These are phyloP conservation scores for Panurus biarmicus DNA, from an alignment of 2,113 vertebrate genomes.

Conservation along the genomic window DNA sequence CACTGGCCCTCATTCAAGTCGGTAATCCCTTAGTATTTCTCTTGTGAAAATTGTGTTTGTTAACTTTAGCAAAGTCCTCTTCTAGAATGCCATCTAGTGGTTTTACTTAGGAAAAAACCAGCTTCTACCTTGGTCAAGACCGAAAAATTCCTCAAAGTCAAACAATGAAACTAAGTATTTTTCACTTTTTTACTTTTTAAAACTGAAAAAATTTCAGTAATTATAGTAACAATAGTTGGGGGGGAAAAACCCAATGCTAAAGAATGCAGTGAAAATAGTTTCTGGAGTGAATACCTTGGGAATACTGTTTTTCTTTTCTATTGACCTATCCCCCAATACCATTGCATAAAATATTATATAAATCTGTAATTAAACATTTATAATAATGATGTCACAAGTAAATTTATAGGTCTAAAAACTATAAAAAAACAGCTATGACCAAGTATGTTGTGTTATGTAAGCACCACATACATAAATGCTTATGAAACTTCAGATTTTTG, in stretches of 20 bases:
- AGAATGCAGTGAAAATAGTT: not conserved
- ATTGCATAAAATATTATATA: not conserved
- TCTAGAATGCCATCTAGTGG: constrained; percentile 65
- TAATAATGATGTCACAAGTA: not conserved
- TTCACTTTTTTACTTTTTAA: not conserved
- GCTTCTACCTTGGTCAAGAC: not conserved
- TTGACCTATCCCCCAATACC: not conserved
- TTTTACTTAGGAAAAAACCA: not conserved
- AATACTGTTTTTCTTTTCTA: not conserved
- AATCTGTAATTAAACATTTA: not conserved
- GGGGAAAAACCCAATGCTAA: not conserved
- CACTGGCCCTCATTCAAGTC: not conserved
- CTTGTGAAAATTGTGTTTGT: not conserved
- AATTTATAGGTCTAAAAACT: not conserved
- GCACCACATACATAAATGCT: not conserved
- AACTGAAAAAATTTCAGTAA: not conserved
- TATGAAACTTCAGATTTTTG: not conserved
- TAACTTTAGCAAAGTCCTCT: not conserved
- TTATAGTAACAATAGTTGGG: not conserved
- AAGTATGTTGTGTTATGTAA: not conserved
- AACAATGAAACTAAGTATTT: not conserved
- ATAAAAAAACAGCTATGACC: not conserved
- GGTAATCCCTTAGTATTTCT: not conserved
- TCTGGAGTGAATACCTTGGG: not conserved
- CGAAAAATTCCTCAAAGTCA: not conserved